Conservation (phyloP, 2,113 vertebrate genomes). For the Perccottus glenii region DNA sequence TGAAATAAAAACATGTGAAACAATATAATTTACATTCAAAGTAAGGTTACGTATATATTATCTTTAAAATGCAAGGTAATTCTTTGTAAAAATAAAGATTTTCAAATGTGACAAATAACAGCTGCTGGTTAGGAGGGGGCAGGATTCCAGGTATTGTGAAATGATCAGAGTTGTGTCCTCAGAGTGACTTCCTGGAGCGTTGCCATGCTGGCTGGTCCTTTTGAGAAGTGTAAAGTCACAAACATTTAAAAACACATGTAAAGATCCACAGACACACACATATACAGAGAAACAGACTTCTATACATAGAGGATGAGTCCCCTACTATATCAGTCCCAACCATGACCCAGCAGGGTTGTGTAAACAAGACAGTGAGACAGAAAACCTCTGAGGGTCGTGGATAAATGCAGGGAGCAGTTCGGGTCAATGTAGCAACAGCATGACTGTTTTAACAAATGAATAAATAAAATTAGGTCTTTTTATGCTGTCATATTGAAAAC, state of each 20-base stretch:
- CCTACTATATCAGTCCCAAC: conserved; percentile 62
- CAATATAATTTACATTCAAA: too few species aligned
- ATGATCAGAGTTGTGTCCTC: conserved; percentile 8
- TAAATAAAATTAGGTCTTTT: conserved; percentile 1
- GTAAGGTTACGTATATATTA: too few species aligned
- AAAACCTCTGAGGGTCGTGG: conserved; percentile 55
- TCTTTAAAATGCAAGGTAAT: too few species aligned
- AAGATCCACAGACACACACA: conserved; percentile 26
- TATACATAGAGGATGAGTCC: conserved; percentile 65
- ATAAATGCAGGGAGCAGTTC: conserved; percentile 20
- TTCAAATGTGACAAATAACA: conserved; percentile 15
- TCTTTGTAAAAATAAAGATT: too few species aligned
- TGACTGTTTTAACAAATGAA: conserved; percentile 12
- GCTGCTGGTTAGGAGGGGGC: conserved; percentile 12
- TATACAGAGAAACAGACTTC: conserved; percentile 43
- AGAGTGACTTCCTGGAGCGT: conserved; percentile 44
- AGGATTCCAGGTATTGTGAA: conserved; percentile 25
- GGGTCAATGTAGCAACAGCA: conserved; percentile 19
- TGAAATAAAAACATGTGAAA: too few species aligned
- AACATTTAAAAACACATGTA: conserved; percentile 35
- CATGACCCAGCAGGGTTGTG: conserved; percentile 61
- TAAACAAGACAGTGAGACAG: conserved; percentile 67
- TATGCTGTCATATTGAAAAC: background rate
- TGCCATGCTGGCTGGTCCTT: conserved; percentile 47
- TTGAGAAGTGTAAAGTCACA: conserved; percentile 26